Conservation (phyloP, 2,797 vertebrate genomes). For the Anomalospiza imberbis region DNA sequence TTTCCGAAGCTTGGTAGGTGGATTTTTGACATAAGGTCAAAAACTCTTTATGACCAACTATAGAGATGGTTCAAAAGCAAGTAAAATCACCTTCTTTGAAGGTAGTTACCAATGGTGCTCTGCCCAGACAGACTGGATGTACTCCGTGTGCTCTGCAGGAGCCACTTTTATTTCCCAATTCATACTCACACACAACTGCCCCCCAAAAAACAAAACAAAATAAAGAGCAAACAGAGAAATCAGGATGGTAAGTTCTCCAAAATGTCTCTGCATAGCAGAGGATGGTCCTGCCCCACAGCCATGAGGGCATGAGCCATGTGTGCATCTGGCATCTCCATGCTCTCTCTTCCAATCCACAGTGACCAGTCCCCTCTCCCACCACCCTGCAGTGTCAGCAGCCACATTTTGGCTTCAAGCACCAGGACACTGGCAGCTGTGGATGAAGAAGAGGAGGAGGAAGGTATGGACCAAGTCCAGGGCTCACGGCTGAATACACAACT, state of each 20-base stretch:
- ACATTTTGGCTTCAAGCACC: background rate
- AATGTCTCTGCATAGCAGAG: background rate
- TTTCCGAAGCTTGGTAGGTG: background rate
- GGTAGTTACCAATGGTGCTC: background rate
- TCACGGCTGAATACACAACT: background rate
- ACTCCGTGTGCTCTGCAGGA: background rate
- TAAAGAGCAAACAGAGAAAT: background rate
- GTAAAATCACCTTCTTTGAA: background rate
- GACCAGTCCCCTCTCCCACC: background rate
- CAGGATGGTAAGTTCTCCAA: background rate
- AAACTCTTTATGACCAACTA: background rate
- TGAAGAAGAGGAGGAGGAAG: background rate
- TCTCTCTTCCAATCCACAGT: accelerated
- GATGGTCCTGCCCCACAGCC: background rate
- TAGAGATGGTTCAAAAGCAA: background rate
- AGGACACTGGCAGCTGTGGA: background rate
- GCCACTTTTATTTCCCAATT: background rate
- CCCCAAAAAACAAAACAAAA: background rate
- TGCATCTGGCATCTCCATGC: background rate
- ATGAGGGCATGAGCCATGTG: background rate
- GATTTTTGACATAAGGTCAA: conserved; percentile 4
- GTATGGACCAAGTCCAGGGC: background rate
- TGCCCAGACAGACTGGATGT: background rate
- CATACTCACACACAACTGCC: background rate
- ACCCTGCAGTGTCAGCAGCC: background rate